Conservation (phyloP, 1,140 invertebrate species). For the Gryon sp. region DNA sequence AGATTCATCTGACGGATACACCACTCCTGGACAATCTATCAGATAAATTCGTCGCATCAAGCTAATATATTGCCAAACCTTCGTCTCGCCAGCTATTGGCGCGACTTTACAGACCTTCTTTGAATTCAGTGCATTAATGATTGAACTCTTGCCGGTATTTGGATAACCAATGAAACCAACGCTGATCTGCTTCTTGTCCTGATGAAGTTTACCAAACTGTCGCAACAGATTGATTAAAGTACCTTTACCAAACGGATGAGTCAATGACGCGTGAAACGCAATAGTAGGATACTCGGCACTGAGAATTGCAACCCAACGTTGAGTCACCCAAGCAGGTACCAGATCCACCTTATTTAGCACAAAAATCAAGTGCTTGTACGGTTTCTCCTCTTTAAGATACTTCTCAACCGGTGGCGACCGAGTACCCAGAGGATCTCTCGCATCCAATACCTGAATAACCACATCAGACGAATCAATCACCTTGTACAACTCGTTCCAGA, state of each 20-base stretch:
- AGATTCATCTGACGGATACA: constrained; percentile 95
- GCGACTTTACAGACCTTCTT: constrained; percentile 99
- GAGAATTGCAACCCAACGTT: constrained; percentile 95
- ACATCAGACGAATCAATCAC: constrained; percentile 99
- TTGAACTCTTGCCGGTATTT: constrained; percentile 99
- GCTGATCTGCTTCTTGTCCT: constrained; percentile 98
- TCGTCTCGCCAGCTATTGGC: constrained; percentile 99
- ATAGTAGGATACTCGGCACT: constrained; percentile 98
- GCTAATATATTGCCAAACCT: constrained; percentile 99
- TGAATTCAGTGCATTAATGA: constrained; percentile 96
- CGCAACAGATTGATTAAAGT: constrained; percentile 97
- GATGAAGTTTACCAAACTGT: constrained; percentile 97
- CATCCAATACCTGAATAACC: constrained; percentile 92
- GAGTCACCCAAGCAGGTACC: constrained; percentile 98
- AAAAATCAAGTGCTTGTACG: constrained; percentile 89
- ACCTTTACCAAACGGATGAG: constrained; percentile 99
- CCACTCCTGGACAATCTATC: constrained; percentile 99
- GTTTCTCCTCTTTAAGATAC: constrained; percentile 88
- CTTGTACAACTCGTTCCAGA: constrained; percentile 99
- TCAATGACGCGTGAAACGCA: constrained; percentile 98
- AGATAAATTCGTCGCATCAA: constrained; percentile 98
- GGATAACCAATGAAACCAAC: constrained; percentile 99
- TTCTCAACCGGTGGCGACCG: constrained; percentile 94
- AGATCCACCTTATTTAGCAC: constrained; percentile 91
- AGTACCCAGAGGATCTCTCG: constrained; percentile 96